Evolutionary conservation across 2,888 invertebrate species (phyloP).

Genomic region (Hydraecia micacea): DNA sequence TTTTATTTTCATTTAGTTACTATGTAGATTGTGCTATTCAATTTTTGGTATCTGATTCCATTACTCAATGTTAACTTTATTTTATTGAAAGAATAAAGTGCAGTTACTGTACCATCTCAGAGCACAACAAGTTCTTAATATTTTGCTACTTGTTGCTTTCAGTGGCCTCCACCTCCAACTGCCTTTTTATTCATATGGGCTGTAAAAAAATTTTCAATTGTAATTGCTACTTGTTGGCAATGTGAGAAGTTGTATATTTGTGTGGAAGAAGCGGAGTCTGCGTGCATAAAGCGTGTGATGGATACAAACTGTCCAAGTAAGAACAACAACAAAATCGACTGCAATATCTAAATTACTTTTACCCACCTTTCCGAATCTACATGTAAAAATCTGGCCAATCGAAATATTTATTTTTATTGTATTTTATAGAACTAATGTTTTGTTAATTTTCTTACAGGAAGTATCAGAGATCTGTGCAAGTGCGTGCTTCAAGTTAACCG

Average conservation of each 20-base stretch:
- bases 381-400: neutral
- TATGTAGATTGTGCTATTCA: neutral
- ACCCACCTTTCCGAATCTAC: neutral
- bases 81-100: too few relatives aligned
- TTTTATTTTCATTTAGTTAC: too few relatives aligned
- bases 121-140: neutral
- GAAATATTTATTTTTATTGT: neutral
- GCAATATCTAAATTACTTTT: neutral
- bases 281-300: constrained; percentile 16
- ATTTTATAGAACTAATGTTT: neutral
- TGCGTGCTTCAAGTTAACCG: constrained; percentile 27
- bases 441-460: neutral
- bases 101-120: too few relatives aligned
- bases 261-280: constrained; percentile 9
- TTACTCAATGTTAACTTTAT: neutral
- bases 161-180: neutral
- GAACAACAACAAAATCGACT: neutral
- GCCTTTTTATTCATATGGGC: neutral
- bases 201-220: neutral
- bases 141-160: neutral
- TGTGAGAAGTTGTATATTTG: constrained; percentile 21
- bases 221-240: neutral
- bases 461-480: constrained; percentile 5
- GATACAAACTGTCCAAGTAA: constrained; percentile 8
- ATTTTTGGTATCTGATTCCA: neutral